These are phyloP conservation scores for Ranitomeya imitator DNA, from an alignment of 2,113 vertebrate species.

Conservation along the genomic window DNA sequence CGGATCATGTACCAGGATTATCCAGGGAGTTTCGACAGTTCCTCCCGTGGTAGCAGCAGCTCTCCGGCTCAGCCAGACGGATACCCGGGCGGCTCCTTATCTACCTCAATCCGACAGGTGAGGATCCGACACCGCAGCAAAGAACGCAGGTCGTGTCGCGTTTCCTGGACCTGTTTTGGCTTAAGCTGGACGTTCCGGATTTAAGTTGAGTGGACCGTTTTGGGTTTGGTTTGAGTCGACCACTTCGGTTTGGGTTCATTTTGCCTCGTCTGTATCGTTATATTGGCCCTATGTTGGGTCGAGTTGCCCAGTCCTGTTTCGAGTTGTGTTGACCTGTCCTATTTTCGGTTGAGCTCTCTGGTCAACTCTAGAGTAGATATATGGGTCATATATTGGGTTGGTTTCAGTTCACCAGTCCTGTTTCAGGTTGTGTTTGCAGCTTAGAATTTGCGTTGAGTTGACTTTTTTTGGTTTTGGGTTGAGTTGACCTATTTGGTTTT, in stretches of 20 bases:
- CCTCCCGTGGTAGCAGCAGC: slow-evolving; percentile 94
- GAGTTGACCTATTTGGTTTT: neutral
- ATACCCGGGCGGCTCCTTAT: slow-evolving; percentile 82
- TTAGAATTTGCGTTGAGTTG: neutral
- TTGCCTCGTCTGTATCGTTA: too few species aligned
- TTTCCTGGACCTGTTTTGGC: neutral
- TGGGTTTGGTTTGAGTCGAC: neutral
- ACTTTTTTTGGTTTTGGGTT: neutral
- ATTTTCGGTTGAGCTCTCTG: neutral
- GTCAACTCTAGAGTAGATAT: neutral
- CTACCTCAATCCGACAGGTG: slow-evolving; percentile 89
- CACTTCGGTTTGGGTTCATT: neutral
- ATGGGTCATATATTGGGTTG: neutral
- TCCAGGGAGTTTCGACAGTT: slow-evolving; percentile 95
- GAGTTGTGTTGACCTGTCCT: neutral
- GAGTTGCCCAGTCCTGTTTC: neutral
- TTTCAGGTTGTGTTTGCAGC: neutral
- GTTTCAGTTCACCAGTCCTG: neutral
- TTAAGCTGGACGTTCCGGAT: neutral
- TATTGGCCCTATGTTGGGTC: neutral
- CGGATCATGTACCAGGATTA: slow-evolving; percentile 99
- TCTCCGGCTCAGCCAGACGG: slow-evolving; percentile 90
- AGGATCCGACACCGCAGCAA: slow-evolving; percentile 33
- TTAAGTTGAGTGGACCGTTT: neutral
- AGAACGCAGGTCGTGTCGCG: neutral